Evolutionary conservation across 2,888 invertebrate species (phyloP).

Genomic region (Dryobotodes eremita): DNA sequence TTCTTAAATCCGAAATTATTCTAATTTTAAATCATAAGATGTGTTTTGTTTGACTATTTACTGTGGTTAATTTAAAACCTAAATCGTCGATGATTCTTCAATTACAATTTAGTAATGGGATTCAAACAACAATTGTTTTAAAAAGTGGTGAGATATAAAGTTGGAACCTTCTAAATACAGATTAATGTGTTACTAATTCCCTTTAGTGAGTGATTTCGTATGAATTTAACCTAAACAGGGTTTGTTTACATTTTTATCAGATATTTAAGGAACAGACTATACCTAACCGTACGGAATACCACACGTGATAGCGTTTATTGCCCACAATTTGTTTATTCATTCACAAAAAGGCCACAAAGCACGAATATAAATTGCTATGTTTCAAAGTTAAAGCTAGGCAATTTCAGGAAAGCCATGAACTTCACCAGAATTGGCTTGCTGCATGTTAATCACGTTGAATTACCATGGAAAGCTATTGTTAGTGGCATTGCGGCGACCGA

Average conservation of each 20-base stretch:
- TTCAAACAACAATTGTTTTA: no score
- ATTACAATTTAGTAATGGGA: no score
- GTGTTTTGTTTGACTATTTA: not conserved
- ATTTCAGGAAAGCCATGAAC: conserved; percentile 40
- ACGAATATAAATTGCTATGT: conserved; percentile 42
- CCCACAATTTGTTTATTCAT: not conserved
- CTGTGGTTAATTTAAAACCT: not conserved
- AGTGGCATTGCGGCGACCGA: conserved; percentile 19
- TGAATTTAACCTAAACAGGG: not conserved
- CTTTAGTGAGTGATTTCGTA: not conserved
- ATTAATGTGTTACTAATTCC: not conserved
- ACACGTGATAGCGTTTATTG: not conserved
- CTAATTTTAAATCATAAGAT: not conserved
- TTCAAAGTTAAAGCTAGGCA: conserved; percentile 37
- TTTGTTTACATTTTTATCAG: not conserved
- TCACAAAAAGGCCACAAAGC: not conserved
- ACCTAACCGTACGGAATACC: not conserved
- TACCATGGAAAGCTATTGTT: conserved; percentile 50
- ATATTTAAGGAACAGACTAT: not conserved
- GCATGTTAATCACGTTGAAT: conserved; percentile 56
- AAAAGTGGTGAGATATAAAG: not conserved
- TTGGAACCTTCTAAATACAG: not conserved
- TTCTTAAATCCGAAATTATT: not conserved
- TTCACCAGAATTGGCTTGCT: conserved; percentile 35
- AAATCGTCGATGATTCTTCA: not conserved